Conservation (phyloP, 2,113 vertebrate genomes). For the Crotophaga sulcirostris region DNA sequence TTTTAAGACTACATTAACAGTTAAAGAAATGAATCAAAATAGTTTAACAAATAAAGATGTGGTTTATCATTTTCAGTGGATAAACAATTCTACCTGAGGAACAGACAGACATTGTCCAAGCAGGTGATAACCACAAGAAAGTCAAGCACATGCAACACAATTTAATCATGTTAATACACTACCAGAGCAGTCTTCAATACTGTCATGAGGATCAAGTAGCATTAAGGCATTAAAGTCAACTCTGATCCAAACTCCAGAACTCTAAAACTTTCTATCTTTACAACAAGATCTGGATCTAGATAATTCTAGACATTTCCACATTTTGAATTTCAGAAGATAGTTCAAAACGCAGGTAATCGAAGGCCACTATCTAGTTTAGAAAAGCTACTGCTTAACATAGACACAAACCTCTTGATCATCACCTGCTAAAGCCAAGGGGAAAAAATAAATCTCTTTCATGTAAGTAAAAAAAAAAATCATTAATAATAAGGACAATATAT, state of each 20-base stretch:
- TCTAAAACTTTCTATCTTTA: background rate
- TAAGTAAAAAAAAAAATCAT: background rate
- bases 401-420: background rate
- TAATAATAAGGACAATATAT: background rate
- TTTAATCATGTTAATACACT: background rate
- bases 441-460: background rate
- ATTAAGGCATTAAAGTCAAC: background rate
- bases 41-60: background rate
- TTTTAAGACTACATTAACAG: background rate
- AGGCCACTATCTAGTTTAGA: background rate
- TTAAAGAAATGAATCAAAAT: constrained; percentile 1
- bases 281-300: background rate
- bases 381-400: background rate
- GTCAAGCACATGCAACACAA: background rate
- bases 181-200: background rate
- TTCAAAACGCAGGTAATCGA: background rate
- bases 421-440: background rate
- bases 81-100: background rate
- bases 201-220: background rate
- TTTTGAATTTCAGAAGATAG: background rate
- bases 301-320: background rate
- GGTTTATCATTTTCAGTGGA: background rate
- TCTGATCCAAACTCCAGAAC: background rate
- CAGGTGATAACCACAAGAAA: background rate
- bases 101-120: background rate